Base-by-base conservation (phyloP, 2,797 vertebrate genomes). In the Gallinago solitaria region DNA sequence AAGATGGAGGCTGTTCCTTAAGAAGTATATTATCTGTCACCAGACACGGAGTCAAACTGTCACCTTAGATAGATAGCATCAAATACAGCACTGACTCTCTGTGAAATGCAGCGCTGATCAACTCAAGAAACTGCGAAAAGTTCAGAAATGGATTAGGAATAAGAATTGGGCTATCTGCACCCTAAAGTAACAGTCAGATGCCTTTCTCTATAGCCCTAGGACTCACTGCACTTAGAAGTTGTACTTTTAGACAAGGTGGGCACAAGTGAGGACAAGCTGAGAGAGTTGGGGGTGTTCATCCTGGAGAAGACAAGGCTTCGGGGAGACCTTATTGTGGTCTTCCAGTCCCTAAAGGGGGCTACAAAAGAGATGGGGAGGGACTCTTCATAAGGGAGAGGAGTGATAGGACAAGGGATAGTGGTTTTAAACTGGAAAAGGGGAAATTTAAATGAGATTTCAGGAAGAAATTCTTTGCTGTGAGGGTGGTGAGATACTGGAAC, bases 151-250 rank as follows among this genome's bases (percentile, higher is more conserved):
- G 12, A 59, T 73, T 78, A 65, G 63, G 25, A 70, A 56, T 1
- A 67, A 24, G 12, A 76, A 39, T 18, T 30, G 19, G 4, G 13
- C 28, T 75, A 17, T 25, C 6, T 87, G 28, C 28, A 75, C 8
- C 21, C 45, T 68, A 6, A 77, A 75, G 32, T 16, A 48, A 53
- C 9, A 50, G 15, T 28, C 16, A 54, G 7, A 28, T 33, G 12
- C 10, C 9, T 87, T 33, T 13, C 4, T 54, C 41, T 79, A 32
- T 30, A 89, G 13, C 17, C 50, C n/a, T 59, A 24, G 1, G 3
- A 56, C 6, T 87, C 57, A 35, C 3, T 50, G n/a, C 12, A n/a
- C 23, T 7, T 0, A 0, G 6, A 61, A 77, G 1, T 10, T 80
- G 35, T 37, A 25, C 21, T 61, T 64, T 54, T 53, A 68, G 50